Evolutionary conservation across 2,797 vertebrate species (phyloP), one percentile per base, ranked within the genome.

Genomic region (Xyrichtys novacula): DNA sequence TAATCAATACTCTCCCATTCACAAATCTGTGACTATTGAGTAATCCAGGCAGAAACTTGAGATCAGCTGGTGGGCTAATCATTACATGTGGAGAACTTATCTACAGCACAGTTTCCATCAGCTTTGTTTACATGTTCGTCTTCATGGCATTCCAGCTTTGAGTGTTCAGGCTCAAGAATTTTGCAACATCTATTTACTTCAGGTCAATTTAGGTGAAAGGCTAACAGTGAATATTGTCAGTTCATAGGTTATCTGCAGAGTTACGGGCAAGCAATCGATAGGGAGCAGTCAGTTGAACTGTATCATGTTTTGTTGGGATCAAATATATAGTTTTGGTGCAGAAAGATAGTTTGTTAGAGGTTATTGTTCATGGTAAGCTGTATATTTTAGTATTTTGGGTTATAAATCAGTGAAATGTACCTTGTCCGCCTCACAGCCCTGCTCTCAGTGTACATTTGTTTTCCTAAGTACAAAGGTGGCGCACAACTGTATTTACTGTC

Each of bases 21-120:
- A 29, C 2, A 46, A 42, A 44, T 7, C 3, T 59, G 40, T 44
- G n/a, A 19, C 40, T 53, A 29, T 12, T 59, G 20, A 75, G 31
- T 57, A 8, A 52, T 71, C 4, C 6, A 55, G 43, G 20, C 49
- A 3, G 32, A 68, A 73, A 65, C 34, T 4, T 25, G 3, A 58
- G 22, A 49, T 68, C 34, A 34, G 63, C 23, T 40, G 10, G 31
- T 53, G 28, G 38, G 71, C 54, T 82, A 78, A 85, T 85, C 31
- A 65, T 71, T 78, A 76, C 38, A 46, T 46, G 25, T 16, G 15
- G 32, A 34, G 48, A 53, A 67, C 39, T 55, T 25, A 57, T 15
- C 57, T 48, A 28, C 43, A 55, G 29, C 28, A 29, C 25, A 46
- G 11, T 67, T 77, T 64, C 32, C 44, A 38, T 32, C 39, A 2